These are phyloP conservation scores for Chrysomela aeneicollis DNA, from an alignment of 2,888 invertebrate species.

Conservation along the genomic window DNA sequence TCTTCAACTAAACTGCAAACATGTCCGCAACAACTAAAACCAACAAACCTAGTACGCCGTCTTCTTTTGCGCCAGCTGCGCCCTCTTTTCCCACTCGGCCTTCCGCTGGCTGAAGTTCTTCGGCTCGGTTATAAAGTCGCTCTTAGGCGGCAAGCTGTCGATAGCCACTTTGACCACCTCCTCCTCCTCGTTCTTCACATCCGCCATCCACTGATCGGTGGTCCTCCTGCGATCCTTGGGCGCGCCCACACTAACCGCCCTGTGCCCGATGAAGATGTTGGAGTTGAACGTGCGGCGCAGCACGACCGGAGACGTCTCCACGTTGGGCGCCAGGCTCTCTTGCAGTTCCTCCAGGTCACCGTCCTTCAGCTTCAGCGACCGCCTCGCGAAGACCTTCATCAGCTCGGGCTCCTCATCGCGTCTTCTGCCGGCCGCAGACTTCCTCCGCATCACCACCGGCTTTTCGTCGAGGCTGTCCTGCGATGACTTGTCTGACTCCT, in stretches of 20 bases:
- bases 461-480: constrained; percentile 52
- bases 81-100: constrained; percentile 81
- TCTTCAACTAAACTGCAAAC: neutral
- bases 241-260: constrained; percentile 53
- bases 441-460: constrained; percentile 66
- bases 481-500: constrained; percentile 47
- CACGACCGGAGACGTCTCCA: constrained; percentile 47
- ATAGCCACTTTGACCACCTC: constrained; percentile 47
- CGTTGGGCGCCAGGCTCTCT: constrained; percentile 60
- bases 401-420: constrained; percentile 79
- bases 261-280: constrained; percentile 51
- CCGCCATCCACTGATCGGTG: constrained; percentile 55
- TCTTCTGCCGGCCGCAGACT: constrained; percentile 64
- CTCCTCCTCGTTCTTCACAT: constrained; percentile 49
- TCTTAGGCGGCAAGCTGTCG: constrained; percentile 47
- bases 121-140: constrained; percentile 64
- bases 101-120: constrained; percentile 78
- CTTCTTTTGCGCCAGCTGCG: constrained; percentile 75
- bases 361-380: constrained; percentile 83
- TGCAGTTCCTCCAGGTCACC: constrained; percentile 69
- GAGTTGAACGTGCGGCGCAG: constrained; percentile 52
- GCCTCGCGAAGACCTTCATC: constrained; percentile 82
- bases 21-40: too few species aligned
- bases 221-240: constrained; percentile 54
- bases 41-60: constrained; percentile 35